Evolutionary conservation across 2,797 vertebrate species (phyloP).

Genomic region (Picus viridis): DNA sequence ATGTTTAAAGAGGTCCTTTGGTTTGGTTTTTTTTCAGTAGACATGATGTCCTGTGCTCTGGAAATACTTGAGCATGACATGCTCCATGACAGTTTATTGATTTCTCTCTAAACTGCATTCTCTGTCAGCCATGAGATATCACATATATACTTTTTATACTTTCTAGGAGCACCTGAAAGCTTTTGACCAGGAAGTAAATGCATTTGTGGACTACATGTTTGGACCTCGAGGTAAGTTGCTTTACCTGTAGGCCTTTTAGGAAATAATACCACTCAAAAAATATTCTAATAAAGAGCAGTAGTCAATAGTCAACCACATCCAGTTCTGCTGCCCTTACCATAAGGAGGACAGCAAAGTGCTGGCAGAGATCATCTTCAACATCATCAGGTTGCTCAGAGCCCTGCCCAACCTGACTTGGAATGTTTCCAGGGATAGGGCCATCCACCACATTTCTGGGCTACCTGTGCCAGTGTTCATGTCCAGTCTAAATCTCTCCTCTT

Average conservation of each 20-base stretch:
- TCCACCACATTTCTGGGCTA: no score
- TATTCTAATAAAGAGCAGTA: neutral
- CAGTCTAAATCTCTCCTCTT: no score
- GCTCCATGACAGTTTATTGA: neutral
- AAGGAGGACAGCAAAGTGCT: no score
- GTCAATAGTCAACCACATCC: no score
- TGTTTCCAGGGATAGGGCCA: no score
- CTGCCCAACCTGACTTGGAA: no score
- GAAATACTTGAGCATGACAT: neutral
- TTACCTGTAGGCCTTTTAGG: neutral
- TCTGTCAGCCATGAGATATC: neutral
- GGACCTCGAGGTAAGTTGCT: conserved; percentile 83
- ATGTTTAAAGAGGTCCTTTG: neutral
- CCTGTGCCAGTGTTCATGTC: no score
- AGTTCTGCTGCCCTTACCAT: no score
- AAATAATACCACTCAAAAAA: neutral
- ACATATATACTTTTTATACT: neutral
- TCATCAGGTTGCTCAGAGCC: no score
- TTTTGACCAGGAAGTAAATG: conserved; percentile 83
- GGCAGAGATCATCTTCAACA: no score
- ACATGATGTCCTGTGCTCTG: rapidly evolving
- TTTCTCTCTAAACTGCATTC: neutral
- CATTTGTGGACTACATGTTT: conserved; percentile 85
- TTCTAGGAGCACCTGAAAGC: conserved; percentile 83
- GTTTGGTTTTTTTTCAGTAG: neutral